These are phyloP conservation scores for Phoxinus dragarum DNA, from an alignment of 2,797 vertebrate species.

Conservation along the genomic window DNA sequence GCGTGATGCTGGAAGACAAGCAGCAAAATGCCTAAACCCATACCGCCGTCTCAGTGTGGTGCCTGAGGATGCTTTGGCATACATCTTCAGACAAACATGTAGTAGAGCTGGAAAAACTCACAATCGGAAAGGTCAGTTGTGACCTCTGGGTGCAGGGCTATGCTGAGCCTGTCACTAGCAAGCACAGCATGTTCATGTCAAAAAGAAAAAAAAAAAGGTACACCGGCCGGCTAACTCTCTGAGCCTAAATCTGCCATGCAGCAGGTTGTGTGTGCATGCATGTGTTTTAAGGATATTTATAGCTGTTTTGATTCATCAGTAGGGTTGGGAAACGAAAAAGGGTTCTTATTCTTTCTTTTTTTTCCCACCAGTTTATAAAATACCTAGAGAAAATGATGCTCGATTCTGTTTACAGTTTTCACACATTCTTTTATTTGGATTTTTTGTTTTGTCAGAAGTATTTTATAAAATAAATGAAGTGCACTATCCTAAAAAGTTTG, in stretches of 20 bases:
- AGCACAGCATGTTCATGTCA: conserved; percentile 72
- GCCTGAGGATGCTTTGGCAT: conserved; percentile 79
- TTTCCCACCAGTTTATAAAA: not conserved
- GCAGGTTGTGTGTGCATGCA: conserved; percentile 34
- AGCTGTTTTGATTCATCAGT: conserved; percentile 25
- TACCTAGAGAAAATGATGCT: not conserved
- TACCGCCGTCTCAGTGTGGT: conserved; percentile 64
- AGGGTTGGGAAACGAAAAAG: not conserved
- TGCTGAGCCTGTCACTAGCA: conserved; percentile 76
- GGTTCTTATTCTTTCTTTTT: not conserved
- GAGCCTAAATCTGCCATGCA: conserved; percentile 3
- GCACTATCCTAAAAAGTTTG: not conserved
- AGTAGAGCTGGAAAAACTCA: conserved; percentile 70
- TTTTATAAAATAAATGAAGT: not conserved
- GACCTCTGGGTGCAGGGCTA: conserved; percentile 76
- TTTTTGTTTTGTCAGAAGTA: not conserved
- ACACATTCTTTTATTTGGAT: not conserved
- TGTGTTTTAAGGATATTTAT: conserved; percentile 22
- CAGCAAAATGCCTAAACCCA: conserved; percentile 61
- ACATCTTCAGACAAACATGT: conserved; percentile 78
- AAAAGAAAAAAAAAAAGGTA: conserved; percentile 71
- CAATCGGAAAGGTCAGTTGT: conserved; percentile 75
- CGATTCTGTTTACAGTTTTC: not conserved
- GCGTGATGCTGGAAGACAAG: conserved; percentile 78
- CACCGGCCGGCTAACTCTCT: conserved; percentile 22